Evolutionary conservation across 2,797 vertebrate species (phyloP).

Genomic region (Otus scops): DNA sequence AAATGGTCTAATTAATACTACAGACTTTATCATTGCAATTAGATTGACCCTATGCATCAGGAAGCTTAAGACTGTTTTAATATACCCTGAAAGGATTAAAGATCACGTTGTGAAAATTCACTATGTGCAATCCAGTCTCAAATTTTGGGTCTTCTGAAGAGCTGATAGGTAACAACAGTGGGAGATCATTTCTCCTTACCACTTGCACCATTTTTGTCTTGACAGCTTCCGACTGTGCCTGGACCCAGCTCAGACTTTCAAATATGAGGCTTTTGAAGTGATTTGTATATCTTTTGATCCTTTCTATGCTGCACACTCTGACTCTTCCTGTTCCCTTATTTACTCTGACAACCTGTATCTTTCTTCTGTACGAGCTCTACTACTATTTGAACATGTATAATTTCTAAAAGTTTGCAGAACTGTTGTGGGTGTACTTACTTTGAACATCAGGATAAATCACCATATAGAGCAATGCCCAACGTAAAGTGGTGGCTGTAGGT

Average conservation of each 20-base stretch:
- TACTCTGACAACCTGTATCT: background rate
- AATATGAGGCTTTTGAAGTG: background rate
- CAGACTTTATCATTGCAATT: background rate
- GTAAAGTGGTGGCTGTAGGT: background rate
- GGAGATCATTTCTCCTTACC: background rate
- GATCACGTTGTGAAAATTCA: background rate
- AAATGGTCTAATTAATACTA: background rate
- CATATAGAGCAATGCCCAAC: constrained; percentile 47
- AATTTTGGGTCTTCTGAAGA: background rate
- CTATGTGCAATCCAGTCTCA: background rate
- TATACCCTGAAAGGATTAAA: background rate
- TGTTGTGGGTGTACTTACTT: background rate
- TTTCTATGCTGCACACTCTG: background rate
- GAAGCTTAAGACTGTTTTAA: background rate
- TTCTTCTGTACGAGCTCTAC: background rate
- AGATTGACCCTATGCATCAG: background rate
- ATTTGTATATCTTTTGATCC: background rate
- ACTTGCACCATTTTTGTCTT: background rate
- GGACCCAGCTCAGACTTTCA: background rate
- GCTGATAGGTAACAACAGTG: background rate
- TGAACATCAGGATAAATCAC: constrained; percentile 35
- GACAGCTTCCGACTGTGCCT: background rate
- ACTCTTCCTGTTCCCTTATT: background rate
- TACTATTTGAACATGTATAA: background rate
- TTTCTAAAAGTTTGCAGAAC: background rate